A percentile compares a stretch with the other conserved stretches of the same genome.
phyloP scores from a whole-genome alignment of 2,888 invertebrate species.

The Drosophila bunnanda region DNA sequence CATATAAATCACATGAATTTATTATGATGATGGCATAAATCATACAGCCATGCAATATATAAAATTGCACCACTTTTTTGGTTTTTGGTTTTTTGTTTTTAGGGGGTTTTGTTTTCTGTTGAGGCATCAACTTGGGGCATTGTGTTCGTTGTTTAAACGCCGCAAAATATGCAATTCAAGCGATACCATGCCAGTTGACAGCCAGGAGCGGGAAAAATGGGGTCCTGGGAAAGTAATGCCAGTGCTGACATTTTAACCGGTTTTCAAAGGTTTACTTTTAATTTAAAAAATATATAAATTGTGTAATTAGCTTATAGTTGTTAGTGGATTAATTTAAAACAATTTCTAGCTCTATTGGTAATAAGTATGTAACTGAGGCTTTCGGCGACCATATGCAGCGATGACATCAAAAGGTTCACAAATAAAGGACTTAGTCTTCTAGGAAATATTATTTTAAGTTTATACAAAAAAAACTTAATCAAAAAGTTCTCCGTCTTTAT shows the following conservation, averaged over 20 bases:
- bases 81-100: not conserved
- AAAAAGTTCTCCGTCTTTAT: not conserved
- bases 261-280: not conserved
- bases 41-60: slow-evolving; percentile 66
- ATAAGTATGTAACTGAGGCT: too few relatives aligned
- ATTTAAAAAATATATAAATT: not conserved
- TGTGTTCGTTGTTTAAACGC: slow-evolving; percentile 71
- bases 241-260: slow-evolving; percentile 14
- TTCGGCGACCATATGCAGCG: too few relatives aligned
- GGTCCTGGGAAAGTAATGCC: not conserved
- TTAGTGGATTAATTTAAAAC: too few relatives aligned
- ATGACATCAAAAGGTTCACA: not conserved
- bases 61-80: slow-evolving; percentile 57
- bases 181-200: slow-evolving; percentile 56
- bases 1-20: slow-evolving; percentile 84
- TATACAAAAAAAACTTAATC: too few relatives aligned
- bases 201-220: slow-evolving; percentile 6
- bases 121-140: slow-evolving; percentile 52
- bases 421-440: too few relatives aligned
- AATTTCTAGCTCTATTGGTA: too few relatives aligned
- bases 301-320: not conserved
- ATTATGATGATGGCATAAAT: slow-evolving; percentile 84
- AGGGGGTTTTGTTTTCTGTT: slow-evolving; percentile 19
- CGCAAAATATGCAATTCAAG: slow-evolving; percentile 72
- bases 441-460: not conserved